A percentile compares a stretch with the other conserved stretches of the same genome.
Conservation (phyloP, 2,888 invertebrate species). For the Oegoconia quadripuncta region DNA sequence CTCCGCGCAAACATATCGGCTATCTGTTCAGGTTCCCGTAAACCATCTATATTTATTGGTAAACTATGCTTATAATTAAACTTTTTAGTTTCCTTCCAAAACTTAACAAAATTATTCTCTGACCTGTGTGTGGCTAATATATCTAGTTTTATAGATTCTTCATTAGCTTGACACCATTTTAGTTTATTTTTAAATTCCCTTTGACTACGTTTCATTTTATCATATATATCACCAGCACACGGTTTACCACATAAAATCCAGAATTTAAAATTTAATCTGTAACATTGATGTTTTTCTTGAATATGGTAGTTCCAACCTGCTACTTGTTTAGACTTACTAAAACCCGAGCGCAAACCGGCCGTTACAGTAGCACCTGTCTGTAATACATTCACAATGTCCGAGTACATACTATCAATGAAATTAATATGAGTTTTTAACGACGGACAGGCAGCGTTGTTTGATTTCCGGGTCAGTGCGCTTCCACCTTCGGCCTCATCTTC, state of each 20-base stretch:
- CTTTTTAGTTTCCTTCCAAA: constrained; percentile 1
- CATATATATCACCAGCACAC: background rate
- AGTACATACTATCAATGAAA: too few relatives aligned
- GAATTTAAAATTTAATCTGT: background rate
- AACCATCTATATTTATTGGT: background rate
- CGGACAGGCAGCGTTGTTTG: too few relatives aligned
- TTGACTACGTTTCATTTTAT: background rate
- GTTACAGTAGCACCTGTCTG: too few relatives aligned
- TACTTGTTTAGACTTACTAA: background rate
- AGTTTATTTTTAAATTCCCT: constrained; percentile 2
- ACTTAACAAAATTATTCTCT: background rate
- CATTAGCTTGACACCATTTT: constrained; percentile 1
- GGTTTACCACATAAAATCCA: background rate
- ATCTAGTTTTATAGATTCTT: background rate
- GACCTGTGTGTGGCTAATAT: background rate
- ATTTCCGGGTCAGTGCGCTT: too few relatives aligned
- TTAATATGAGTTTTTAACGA: too few relatives aligned
- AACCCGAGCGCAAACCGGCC: too few relatives aligned
- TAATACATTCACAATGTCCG: too few relatives aligned
- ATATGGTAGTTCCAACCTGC: background rate
- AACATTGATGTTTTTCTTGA: background rate
- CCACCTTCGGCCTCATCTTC: too few relatives aligned
- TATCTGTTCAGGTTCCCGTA: background rate
- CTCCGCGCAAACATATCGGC: background rate
- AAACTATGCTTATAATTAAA: constrained; percentile 3